A percentile compares a stretch with the other conserved stretches of the same genome.
Evolutionary conservation across 2,113 vertebrate species (phyloP).

Genomic region (Catagonus wagneri): DNA sequence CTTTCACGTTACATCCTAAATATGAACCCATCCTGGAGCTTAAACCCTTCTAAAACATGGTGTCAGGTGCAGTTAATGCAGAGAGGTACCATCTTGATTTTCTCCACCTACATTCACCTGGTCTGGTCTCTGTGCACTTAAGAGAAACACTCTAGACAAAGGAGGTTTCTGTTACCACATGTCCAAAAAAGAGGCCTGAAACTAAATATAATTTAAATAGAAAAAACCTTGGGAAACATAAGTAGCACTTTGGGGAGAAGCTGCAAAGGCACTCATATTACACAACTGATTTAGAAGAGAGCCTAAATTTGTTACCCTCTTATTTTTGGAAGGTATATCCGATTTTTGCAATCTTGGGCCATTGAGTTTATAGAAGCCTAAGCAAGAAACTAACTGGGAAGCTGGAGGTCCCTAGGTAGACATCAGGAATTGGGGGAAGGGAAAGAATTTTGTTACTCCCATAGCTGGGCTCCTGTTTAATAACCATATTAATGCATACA

Average conservation of each 20-base stretch:
- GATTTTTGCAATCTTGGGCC: slow-evolving; percentile 52
- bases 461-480: background rate
- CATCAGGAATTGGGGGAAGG: background rate
- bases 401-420: background rate
- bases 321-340: slow-evolving; percentile 3
- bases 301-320: slow-evolving; percentile 56
- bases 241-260: slow-evolving; percentile 82
- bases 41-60: background rate
- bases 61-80: background rate
- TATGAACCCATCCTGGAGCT: background rate
- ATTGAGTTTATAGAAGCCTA: background rate
- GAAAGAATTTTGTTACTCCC: slow-evolving; percentile 23
- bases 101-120: slow-evolving; percentile 30
- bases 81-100: slow-evolving; percentile 28
- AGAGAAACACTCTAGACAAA: background rate
- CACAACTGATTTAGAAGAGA: slow-evolving; percentile 64
- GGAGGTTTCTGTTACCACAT: slow-evolving; percentile 39
- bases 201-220: slow-evolving; percentile 60
- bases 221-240: slow-evolving; percentile 56
- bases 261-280: slow-evolving; percentile 80
- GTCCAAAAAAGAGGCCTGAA: slow-evolving; percentile 64
- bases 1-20: background rate
- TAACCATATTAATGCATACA: slow-evolving; percentile 49
- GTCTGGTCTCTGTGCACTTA: slow-evolving; percentile 28
- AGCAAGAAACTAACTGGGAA: slow-evolving; percentile 36